Evolutionary conservation across 2,113 vertebrate species (phyloP), one percentile per base, ranked within the genome.

Genomic region (Fulmarus glacialis): DNA sequence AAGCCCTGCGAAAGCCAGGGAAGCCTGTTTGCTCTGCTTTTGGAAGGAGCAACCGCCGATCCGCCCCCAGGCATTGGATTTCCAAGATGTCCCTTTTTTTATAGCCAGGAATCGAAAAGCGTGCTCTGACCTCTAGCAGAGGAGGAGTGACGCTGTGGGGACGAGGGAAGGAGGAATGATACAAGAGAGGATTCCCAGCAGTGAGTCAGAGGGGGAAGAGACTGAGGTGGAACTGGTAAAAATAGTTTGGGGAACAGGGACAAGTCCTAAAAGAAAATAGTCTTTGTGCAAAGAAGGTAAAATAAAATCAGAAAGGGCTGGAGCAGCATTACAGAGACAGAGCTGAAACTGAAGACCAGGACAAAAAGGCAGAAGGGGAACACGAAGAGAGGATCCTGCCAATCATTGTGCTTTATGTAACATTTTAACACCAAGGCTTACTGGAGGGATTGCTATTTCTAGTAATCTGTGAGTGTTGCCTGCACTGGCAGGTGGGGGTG

Each of bases 141-240:
- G 53, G 47, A 82, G 48, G 19, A 87, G 36, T 66, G 82, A 81
- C 0, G 5, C 55, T 34, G 48, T 45, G 45, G 32, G 70, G 72
- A 81, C 2, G 29, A 77, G 79, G 55, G 32, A 87, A 73, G 68
- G 50, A 89, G 62, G 80, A 82, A 56, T 45, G 70, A 91, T 85
- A 58, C 80, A 72, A 86, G 87, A 62, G 86, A 95, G 94, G 91
- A 89, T 96, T 96, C 94, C 93, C 89, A 93, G 78, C 81, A 97
- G 83, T 93, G 90, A 96, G 92, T 95, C 88, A 87, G 77, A 90
- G 14, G 9, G 56, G 56, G 53, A 62, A 91, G 53, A 95, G 64
- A 17, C 63, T 27, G 93, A 93, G 82, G 62, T 95, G 52, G 67
- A 95, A 83, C 20, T 34, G 56, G 12, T 87, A 97, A 96, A 97